Conservation (phyloP, 2,888 invertebrate genomes). For the Lepidochrysops patricia region DNA sequence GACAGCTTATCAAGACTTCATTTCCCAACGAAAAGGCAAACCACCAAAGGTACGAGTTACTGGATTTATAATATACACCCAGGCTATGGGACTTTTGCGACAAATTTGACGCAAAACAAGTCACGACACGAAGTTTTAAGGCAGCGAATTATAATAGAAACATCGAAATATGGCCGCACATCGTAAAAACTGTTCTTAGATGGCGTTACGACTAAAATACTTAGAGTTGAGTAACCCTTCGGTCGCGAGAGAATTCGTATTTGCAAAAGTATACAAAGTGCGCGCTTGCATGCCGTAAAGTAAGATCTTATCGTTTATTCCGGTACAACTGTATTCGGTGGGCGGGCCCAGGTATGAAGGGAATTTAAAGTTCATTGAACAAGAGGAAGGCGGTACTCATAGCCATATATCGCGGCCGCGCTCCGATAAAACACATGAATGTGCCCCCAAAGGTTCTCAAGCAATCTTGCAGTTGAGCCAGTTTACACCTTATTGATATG, state of each 20-base stretch:
- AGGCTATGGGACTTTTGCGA: neutral
- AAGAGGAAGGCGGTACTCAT: constrained; percentile 53
- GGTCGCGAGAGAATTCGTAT: neutral
- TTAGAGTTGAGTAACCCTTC: too few relatives aligned
- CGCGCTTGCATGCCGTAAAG: constrained; percentile 46
- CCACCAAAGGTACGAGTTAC: neutral
- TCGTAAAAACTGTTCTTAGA: too few relatives aligned
- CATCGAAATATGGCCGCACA: too few relatives aligned
- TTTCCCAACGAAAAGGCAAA: constrained; percentile 3
- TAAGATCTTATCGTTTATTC: constrained; percentile 53
- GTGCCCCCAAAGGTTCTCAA: constrained; percentile 35
- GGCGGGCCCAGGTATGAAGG: constrained; percentile 60
- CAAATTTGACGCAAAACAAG: neutral
- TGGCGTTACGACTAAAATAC: too few relatives aligned
- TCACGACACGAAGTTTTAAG: too few relatives aligned
- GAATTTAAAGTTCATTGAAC: constrained; percentile 69
- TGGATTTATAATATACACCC: constrained; percentile 11
- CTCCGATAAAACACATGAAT: constrained; percentile 54
- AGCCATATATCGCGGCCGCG: constrained; percentile 57
- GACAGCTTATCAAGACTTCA: constrained; percentile 29
- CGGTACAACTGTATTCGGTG: constrained; percentile 63
- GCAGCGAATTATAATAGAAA: too few relatives aligned
- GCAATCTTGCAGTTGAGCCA: constrained; percentile 35
- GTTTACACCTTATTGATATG: constrained; percentile 4
- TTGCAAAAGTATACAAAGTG: neutral